A percentile compares a stretch with the other conserved stretches of the same genome.
phyloP scores from a whole-genome alignment of 2,888 invertebrate genomes.

The Nomada ruficornis region DNA sequence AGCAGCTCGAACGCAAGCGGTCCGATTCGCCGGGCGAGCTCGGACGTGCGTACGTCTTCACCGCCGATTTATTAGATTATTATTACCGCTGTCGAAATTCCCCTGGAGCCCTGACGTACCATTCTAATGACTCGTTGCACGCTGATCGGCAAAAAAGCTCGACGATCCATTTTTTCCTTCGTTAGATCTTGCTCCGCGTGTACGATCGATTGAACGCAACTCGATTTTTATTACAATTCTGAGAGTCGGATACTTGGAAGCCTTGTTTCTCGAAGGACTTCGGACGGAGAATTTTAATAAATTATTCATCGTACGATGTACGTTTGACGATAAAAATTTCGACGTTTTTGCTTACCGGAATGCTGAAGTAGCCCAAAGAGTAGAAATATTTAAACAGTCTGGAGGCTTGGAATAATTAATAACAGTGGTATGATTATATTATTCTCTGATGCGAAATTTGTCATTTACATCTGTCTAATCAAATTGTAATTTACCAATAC shows the following conservation, averaged over 20 bases:
- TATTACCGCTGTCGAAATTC: slow-evolving; percentile 69
- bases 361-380: no score
- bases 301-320: background rate
- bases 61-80: slow-evolving; percentile 79
- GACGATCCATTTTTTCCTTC: slow-evolving; percentile 28
- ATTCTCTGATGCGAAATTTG: no score
- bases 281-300: no score
- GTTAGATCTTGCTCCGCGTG: slow-evolving; percentile 16
- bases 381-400: no score
- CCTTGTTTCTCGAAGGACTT: background rate
- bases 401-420: no score
- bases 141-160: slow-evolving; percentile 12
- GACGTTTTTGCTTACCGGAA: no score
- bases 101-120: background rate
- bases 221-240: background rate
- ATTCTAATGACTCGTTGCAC: slow-evolving; percentile 40
- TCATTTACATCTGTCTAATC: no score
- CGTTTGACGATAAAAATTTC: no score
- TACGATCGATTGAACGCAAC: slow-evolving; percentile 12
- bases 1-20: slow-evolving; percentile 39
- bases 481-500: no score
- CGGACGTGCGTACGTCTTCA: slow-evolving; percentile 42
- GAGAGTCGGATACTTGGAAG: background rate
- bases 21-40: slow-evolving; percentile 25
- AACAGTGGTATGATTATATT: no score